These are phyloP conservation scores for Thumatha senex DNA, from an alignment of 2,888 invertebrate genomes.

Conservation along the genomic window DNA sequence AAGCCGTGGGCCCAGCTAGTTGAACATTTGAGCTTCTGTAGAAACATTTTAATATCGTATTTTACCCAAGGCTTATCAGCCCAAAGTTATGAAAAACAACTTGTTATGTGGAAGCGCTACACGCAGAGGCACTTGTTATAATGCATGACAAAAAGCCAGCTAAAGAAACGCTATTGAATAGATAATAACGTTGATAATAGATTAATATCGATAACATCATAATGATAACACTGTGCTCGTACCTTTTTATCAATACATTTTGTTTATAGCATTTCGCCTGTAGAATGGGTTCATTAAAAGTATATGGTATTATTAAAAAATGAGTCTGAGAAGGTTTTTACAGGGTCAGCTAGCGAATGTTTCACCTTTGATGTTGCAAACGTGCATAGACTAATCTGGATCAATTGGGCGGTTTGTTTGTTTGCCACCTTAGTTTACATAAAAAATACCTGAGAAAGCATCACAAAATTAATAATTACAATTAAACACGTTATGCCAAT, in stretches of 20 bases:
- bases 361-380: no score
- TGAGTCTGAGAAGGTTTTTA: no score
- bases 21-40: no score
- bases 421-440: no score
- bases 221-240: slow-evolving; percentile 25
- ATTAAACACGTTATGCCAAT: no score
- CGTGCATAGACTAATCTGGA: no score
- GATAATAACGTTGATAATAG: slow-evolving; percentile 37
- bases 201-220: slow-evolving; percentile 34
- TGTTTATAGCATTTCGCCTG: background rate
- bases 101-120: slow-evolving; percentile 21
- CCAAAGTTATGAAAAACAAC: slow-evolving; percentile 34
- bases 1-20: no score
- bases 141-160: slow-evolving; percentile 30
- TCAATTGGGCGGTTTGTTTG: no score
- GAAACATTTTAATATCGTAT: background rate
- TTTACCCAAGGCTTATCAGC: slow-evolving; percentile 16
- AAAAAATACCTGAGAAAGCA: no score
- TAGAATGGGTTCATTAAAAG: background rate
- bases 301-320: no score
- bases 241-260: slow-evolving; percentile 3
- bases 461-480: no score
- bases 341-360: no score
- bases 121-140: slow-evolving; percentile 21
- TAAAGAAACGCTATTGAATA: slow-evolving; percentile 41